phyloP scores from a whole-genome alignment of 2,888 invertebrate species.

The Tridacna gigas region DNA sequence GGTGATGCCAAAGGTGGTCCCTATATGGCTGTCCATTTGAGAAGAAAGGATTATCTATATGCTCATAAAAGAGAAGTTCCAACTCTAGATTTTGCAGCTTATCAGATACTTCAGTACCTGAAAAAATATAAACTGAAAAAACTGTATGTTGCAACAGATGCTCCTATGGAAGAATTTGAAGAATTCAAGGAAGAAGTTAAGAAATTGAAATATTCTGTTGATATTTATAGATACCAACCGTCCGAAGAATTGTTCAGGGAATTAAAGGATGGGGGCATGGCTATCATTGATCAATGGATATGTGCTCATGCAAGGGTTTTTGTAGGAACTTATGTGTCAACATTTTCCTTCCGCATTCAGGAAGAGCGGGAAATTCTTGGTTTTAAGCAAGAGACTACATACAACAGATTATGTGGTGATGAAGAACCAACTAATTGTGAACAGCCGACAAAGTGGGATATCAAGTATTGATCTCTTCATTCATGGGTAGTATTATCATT shows the following conservation, averaged over 20 bases:
- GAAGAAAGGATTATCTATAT: constrained; percentile 94
- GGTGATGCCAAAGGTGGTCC: constrained; percentile 86
- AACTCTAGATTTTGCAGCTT: constrained; percentile 90
- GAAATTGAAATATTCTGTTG: constrained; percentile 80
- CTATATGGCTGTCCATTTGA: constrained; percentile 94
- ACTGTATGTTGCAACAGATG: constrained; percentile 95
- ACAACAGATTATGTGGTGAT: constrained; percentile 92
- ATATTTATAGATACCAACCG: constrained; percentile 78
- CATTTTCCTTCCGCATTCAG: constrained; percentile 97
- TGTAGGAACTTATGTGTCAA: constrained; percentile 96
- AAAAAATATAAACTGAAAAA: constrained; percentile 87
- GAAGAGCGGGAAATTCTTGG: constrained; percentile 98
- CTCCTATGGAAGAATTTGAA: constrained; percentile 86
- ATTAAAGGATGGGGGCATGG: constrained; percentile 93
- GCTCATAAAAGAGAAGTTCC: constrained; percentile 92
- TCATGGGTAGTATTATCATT: too few species aligned
- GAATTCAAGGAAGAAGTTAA: constrained; percentile 86
- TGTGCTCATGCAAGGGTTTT: constrained; percentile 95
- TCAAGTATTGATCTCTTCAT: constrained; percentile 49
- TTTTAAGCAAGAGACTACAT: constrained; percentile 92
- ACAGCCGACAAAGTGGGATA: constrained; percentile 90
- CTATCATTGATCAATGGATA: constrained; percentile 98
- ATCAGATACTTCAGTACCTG: constrained; percentile 89
- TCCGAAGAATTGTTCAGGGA: constrained; percentile 71
- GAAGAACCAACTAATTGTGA: constrained; percentile 88